phyloP scores from a whole-genome alignment of 1,140 invertebrate genomes.

The Neomicropteryx cornuta region DNA sequence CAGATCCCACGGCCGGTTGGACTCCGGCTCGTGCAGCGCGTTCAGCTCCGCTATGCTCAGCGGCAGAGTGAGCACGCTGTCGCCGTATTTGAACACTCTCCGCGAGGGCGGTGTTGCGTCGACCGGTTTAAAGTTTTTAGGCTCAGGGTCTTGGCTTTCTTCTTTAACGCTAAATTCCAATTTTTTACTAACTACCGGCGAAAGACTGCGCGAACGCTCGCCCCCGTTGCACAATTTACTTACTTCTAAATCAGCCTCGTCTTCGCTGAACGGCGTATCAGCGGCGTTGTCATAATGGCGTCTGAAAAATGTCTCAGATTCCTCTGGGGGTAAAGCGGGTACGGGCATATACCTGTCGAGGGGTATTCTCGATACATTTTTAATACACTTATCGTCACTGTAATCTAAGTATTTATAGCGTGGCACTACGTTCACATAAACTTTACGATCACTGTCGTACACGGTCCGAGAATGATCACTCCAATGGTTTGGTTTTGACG shows the following conservation, averaged over 20 bases:
- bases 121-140: constrained; percentile 4
- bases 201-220: constrained; percentile 2
- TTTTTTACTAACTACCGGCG: background rate
- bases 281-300: constrained; percentile 11
- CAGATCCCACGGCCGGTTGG: constrained; percentile 12
- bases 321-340: constrained; percentile 22
- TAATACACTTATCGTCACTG: constrained; percentile 31
- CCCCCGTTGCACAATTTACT: constrained; percentile 6
- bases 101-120: constrained; percentile 21
- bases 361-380: constrained; percentile 27
- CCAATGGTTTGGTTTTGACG: constrained; percentile 7
- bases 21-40: constrained; percentile 8
- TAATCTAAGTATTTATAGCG: constrained; percentile 37
- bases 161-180: constrained; percentile 1
- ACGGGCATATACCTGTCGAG: constrained; percentile 24
- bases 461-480: constrained; percentile 20
- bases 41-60: constrained; percentile 12
- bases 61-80: constrained; percentile 10
- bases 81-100: constrained; percentile 28
- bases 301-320: constrained; percentile 7
- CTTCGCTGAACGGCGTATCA: constrained; percentile 14
- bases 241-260: constrained; percentile 4
- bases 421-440: constrained; percentile 26
- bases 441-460: constrained; percentile 12
- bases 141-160: constrained; percentile 9